A percentile compares a stretch with the other conserved stretches of the same genome.
phyloP scores from a whole-genome alignment of 2,888 invertebrate species.

The Isoperla grammatica region DNA sequence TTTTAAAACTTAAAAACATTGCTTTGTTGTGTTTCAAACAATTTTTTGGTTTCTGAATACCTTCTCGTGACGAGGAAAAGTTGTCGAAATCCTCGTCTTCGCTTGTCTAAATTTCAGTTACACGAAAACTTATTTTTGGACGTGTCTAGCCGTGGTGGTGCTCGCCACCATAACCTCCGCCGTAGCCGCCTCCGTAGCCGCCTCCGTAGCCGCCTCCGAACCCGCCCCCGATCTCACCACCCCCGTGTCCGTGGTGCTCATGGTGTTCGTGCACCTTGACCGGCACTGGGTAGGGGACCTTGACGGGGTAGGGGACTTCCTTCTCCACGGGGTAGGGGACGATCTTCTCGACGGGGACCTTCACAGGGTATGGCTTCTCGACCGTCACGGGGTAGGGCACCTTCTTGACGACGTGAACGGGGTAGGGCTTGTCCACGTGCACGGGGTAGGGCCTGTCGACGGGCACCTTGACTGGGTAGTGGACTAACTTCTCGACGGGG shows the following conservation, averaged over 20 bases:
- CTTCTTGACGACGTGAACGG: slow-evolving; percentile 52
- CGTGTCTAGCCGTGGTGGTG: neutral
- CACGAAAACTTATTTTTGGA: no score
- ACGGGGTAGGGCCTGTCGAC: slow-evolving; percentile 47
- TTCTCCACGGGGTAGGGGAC: slow-evolving; percentile 52
- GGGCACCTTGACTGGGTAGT: slow-evolving; percentile 56
- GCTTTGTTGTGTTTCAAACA: no score
- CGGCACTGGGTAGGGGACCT: slow-evolving; percentile 51
- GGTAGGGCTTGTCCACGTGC: slow-evolving; percentile 25
- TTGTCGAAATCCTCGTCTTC: no score
- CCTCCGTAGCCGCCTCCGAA: neutral
- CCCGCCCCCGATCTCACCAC: neutral
- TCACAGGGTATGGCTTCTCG: slow-evolving; percentile 23
- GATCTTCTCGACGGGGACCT: slow-evolving; percentile 36
- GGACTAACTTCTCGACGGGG: slow-evolving; percentile 63
- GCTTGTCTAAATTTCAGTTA: neutral
- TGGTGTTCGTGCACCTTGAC: slow-evolving; percentile 65
- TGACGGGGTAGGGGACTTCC: slow-evolving; percentile 56
- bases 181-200: neutral
- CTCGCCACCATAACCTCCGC: slow-evolving; percentile 1
- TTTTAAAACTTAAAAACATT: no score
- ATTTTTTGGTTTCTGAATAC: no score
- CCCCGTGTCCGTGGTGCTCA: slow-evolving; percentile 32
- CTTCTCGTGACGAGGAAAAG: no score
- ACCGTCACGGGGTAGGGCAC: slow-evolving; percentile 29